A percentile compares a stretch with the other conserved stretches of the same genome.
phyloP scores from a whole-genome alignment of 2,797 vertebrate species.

The Luscinia megarhynchos region DNA sequence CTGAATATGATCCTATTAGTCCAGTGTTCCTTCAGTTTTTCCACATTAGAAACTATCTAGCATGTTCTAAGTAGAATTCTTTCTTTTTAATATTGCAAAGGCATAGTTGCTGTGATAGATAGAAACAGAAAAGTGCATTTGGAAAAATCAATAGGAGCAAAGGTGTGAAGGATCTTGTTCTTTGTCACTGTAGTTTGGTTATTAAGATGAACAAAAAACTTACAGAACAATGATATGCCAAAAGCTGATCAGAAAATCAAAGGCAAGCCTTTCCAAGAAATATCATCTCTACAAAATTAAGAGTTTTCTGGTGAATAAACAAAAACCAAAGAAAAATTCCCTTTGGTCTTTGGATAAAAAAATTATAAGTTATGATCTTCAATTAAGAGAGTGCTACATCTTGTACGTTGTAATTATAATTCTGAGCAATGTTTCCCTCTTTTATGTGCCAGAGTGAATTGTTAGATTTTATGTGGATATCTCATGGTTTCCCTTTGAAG shows the following conservation, averaged over 20 bases:
- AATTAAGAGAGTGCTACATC: neutral
- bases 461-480: neutral
- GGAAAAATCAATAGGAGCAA: conserved; percentile 32
- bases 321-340: neutral
- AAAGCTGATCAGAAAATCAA: neutral
- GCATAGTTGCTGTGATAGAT: neutral
- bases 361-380: neutral
- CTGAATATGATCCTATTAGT: neutral
- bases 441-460: neutral
- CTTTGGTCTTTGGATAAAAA: neutral
- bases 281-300: neutral
- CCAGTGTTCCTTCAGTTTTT: neutral
- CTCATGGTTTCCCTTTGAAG: neutral
- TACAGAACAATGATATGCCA: neutral
- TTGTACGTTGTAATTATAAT: neutral
- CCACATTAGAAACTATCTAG: neutral
- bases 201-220: neutral
- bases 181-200: neutral
- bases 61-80: neutral
- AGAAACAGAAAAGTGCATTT: neutral
- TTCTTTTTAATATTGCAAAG: neutral
- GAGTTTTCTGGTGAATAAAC: neutral
- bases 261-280: neutral
- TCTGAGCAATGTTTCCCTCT: neutral
- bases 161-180: neutral